Conservation (phyloP, 1,140 invertebrate genomes). For the Lerema accius region DNA sequence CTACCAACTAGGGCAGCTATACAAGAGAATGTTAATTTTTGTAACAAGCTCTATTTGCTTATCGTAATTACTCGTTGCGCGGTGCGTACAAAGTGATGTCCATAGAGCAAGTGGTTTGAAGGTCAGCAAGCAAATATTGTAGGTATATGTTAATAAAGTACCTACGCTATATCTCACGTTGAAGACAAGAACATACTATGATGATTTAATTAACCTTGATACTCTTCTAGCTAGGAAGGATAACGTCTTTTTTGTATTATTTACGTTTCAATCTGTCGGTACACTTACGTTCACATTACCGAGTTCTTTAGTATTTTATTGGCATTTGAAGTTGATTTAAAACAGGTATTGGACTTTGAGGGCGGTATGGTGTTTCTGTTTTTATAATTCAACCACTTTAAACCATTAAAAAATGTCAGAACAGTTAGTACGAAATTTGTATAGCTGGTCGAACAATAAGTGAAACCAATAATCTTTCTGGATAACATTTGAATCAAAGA, state of each 20-base stretch:
- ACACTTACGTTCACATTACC: neutral
- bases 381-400: too few relatives aligned
- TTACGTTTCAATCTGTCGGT: neutral
- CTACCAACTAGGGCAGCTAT: slow-evolving; percentile 21
- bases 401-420: too few relatives aligned
- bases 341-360: too few relatives aligned
- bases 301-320: too few relatives aligned
- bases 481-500: too few relatives aligned
- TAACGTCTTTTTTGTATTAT: neutral
- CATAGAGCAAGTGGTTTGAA: slow-evolving; percentile 48
- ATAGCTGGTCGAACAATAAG: too few relatives aligned
- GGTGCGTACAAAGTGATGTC: slow-evolving; percentile 43
- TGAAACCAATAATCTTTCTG: too few relatives aligned
- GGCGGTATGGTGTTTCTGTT: too few relatives aligned
- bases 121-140: slow-evolving; percentile 47
- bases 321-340: too few relatives aligned
- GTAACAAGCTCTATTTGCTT: slow-evolving; percentile 42
- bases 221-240: neutral
- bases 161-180: slow-evolving; percentile 26
- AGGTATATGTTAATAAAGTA: slow-evolving; percentile 42
- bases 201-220: neutral
- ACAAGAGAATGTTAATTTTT: slow-evolving; percentile 28
- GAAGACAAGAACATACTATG: slow-evolving; percentile 1
- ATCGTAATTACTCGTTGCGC: slow-evolving; percentile 40
- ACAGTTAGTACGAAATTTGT: too few relatives aligned